A percentile compares a stretch with the other conserved stretches of the same genome.
These are phyloP conservation scores for Papilio xuthus DNA, from an alignment of 1,140 invertebrate genomes.

Conservation along the genomic window DNA sequence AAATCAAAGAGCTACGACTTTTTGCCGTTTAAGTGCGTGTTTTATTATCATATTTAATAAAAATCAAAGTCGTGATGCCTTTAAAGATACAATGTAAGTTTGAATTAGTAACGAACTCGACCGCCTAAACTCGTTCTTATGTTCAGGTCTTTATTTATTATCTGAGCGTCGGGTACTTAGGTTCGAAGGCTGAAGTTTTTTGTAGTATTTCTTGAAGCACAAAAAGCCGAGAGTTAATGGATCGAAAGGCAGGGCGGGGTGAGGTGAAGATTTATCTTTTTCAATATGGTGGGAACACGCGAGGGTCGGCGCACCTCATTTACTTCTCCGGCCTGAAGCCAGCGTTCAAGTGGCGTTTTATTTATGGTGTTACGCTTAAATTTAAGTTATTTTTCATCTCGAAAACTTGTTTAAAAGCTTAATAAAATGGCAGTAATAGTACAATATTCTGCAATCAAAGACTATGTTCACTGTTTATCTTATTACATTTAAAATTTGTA, in stretches of 20 bases:
- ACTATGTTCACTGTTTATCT: neutral
- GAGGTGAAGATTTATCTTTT: constrained; percentile 72
- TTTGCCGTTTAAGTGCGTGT: constrained; percentile 65
- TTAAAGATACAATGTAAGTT: constrained; percentile 54
- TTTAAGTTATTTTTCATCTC: constrained; percentile 41
- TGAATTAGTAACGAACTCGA: constrained; percentile 43
- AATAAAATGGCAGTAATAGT: constrained; percentile 1
- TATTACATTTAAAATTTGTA: neutral
- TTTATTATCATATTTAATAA: constrained; percentile 72
- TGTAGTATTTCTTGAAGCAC: constrained; percentile 45
- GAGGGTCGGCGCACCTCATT: constrained; percentile 43
- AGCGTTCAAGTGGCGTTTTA: constrained; percentile 55
- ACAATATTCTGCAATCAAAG: neutral
- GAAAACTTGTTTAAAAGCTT: neutral
- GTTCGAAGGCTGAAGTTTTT: constrained; percentile 41
- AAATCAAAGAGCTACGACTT: constrained; percentile 71
- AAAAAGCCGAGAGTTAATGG: constrained; percentile 63
- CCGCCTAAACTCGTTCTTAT: constrained; percentile 48
- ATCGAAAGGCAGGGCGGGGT: constrained; percentile 59
- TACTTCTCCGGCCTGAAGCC: constrained; percentile 10
- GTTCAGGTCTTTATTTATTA: constrained; percentile 46
- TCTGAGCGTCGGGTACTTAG: constrained; percentile 48
- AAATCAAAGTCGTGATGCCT: constrained; percentile 58
- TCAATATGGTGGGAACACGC: constrained; percentile 60
- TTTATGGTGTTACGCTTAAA: constrained; percentile 53